Evolutionary conservation across 2,888 invertebrate species (phyloP), one percentile per base, ranked within the genome.

Genomic region (Mythimna lalbum): DNA sequence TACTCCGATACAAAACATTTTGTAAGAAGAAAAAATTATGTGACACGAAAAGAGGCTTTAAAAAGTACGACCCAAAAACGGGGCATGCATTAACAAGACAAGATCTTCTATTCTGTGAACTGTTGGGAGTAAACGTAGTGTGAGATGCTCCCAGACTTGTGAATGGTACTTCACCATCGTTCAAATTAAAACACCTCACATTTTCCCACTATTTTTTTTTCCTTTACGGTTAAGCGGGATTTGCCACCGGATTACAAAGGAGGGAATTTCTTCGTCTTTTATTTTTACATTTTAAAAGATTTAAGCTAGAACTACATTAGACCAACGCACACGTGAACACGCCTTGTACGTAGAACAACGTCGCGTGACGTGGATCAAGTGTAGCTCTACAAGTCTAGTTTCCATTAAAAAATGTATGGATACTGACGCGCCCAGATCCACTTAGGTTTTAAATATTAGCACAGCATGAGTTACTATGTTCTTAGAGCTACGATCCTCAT

Each of bases 101-200:
- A 79, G 80, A 84, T 82, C 79, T 75, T 59, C 43, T 71, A 77
- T 65, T 62, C 55, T 73, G 67, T 70, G 72, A 69, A 60, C 36
- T 55, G 52, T 56, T 72, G 63, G 76, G 74, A 74, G 53, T 64
- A 49, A 65, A 64, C 50, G 63, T 69, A 64, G 67, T 31, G 47
- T 66, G 47, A 43, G 43, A 23, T 47, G 65, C 56, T 66, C 53
- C 39, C 49, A 49, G 69, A 50, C 56, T 76, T 65, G 52, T 69
- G 78, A 70, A 72, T 57, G 57, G 50, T 76, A 73, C 71, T 63
- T 74, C 23, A 57, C 31, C 59, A 53, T 56, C 68, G 61, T 72
- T 63, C 27, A 71, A 82, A 82, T 78, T 63, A 69, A 81, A 80
- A 81, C 72, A 78, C 73, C 65, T 76, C n/a, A 36, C 55, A 39